Conservation (phyloP, 1,140 invertebrate genomes). For the Papilio dardanus region DNA sequence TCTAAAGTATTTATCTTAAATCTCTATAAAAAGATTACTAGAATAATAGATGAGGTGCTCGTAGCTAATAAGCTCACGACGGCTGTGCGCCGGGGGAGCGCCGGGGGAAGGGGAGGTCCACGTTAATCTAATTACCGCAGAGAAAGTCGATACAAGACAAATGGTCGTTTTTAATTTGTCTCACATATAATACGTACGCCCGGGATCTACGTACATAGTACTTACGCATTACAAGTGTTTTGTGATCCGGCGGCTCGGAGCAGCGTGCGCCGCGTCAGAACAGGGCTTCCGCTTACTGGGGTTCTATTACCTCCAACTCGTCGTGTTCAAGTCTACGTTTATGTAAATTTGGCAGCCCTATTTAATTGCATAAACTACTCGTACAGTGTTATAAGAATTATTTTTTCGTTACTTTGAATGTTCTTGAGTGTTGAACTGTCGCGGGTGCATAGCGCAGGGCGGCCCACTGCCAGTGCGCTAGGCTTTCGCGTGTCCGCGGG, state of each 20-base stretch:
- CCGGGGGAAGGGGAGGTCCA: not conserved
- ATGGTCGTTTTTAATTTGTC: conserved; percentile 5
- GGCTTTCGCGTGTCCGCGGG: not conserved
- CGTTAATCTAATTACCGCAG: not conserved
- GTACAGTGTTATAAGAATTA: no score
- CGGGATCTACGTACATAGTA: not conserved
- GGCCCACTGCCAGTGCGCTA: no score
- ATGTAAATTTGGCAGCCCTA: no score
- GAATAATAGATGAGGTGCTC: not conserved
- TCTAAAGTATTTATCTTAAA: not conserved
- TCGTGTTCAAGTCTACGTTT: no score
- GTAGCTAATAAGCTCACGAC: not conserved
- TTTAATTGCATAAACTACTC: no score
- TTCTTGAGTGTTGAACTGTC: no score
- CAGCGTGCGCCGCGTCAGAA: no score
- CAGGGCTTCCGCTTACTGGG: no score
- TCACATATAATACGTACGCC: not conserved
- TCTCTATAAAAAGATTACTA: not conserved
- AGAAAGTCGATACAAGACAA: conserved; percentile 10
- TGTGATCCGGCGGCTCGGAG: no score
- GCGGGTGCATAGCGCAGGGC: no score
- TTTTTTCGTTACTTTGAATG: no score
- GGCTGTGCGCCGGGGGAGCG: not conserved
- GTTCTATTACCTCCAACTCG: no score
- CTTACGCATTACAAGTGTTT: not conserved